Base-by-base conservation (phyloP, 2,113 vertebrate species). In the Macquaria australasica region DNA sequence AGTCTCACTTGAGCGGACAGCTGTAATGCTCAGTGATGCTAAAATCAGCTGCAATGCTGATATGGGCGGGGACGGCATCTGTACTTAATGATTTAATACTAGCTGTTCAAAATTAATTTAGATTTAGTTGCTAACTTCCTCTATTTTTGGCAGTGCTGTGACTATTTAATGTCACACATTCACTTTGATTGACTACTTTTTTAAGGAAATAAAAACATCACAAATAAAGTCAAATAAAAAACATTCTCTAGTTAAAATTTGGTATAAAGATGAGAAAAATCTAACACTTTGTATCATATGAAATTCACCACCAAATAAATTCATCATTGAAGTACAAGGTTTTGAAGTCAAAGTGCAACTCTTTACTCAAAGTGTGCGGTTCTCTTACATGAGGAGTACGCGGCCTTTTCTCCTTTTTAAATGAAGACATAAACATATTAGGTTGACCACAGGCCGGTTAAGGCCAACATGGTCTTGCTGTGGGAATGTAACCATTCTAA, bases 401-500 rank as follows among this genome's bases (percentile, higher is more conserved):
- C 18, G n/a, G 48, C 45, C 56, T 5, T 9, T 8, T 34, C 51
- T 80, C 53, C 31, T 70, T 50, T 59, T 58, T 45, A 69, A 82
- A 82, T 79, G 2, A 80, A 88, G n/a, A 82, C 31, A 66, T 70
- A 82, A 73, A 91, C 78, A 83, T 77, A 56, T 79, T 69, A 16
- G 73, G 34, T 80, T 79, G 67, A 68, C 78, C 73, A 68, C 79
- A 75, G 69, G 43, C 56, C 70, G 77, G 74, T 82, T 55, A 5
- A 78, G 78, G 73, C 82, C 86, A 79, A 73, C 67, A 67, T 59
- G 76, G 76, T 84, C 59, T 77, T 37, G 56, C 81, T 87, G 83
- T 87, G 87, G 86, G 78, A 91, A 91, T 87, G 75, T 72, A 92
- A 89, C 79, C 82, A 77, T 79, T 87, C 84, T 84, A 92, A 90